Evolutionary conservation across 2,797 vertebrate species (phyloP).

Genomic region (Oreonectes daqikongensis): DNA sequence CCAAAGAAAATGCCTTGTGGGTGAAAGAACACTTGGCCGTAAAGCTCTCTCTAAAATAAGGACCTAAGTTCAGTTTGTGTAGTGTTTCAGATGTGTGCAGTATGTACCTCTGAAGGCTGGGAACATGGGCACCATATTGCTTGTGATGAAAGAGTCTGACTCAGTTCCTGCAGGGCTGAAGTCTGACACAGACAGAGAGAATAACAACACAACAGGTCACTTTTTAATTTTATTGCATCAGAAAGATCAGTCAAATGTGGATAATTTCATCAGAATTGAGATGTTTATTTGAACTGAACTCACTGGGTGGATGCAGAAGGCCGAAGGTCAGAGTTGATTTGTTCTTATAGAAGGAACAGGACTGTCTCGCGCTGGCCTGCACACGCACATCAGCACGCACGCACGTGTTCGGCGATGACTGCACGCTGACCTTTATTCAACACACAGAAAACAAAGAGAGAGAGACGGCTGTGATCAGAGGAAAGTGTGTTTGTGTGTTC

Average conservation of each 20-base stretch:
- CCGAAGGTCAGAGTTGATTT: slow-evolving; percentile 76
- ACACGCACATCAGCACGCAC: slow-evolving; percentile 91
- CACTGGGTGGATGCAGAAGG: slow-evolving; percentile 88
- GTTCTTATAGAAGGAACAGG: slow-evolving; percentile 79
- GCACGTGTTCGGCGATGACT: slow-evolving; percentile 73
- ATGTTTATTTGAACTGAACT: neutral
- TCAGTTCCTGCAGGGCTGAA: slow-evolving; percentile 52
- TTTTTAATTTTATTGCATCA: too few species aligned
- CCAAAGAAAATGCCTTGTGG: too few species aligned
- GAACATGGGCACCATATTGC: slow-evolving; percentile 93
- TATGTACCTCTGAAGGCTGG: slow-evolving; percentile 82
- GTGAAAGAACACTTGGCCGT: too few species aligned
- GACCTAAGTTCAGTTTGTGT: neutral
- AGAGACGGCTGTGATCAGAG: slow-evolving; percentile 14
- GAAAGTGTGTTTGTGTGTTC: neutral
- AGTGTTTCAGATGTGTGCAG: neutral
- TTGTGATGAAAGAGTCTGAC: slow-evolving; percentile 86
- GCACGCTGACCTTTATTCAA: slow-evolving; percentile 21
- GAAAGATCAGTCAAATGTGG: too few species aligned
- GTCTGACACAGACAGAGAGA: slow-evolving; percentile 58
- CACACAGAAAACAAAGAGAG: slow-evolving; percentile 22
- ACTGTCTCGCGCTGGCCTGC: slow-evolving; percentile 79
- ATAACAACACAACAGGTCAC: too few species aligned
- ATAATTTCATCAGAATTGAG: too few species aligned
- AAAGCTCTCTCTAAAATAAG: neutral